Base-by-base conservation (phyloP, 2,888 invertebrate species). In the Anthophora plumipes region DNA sequence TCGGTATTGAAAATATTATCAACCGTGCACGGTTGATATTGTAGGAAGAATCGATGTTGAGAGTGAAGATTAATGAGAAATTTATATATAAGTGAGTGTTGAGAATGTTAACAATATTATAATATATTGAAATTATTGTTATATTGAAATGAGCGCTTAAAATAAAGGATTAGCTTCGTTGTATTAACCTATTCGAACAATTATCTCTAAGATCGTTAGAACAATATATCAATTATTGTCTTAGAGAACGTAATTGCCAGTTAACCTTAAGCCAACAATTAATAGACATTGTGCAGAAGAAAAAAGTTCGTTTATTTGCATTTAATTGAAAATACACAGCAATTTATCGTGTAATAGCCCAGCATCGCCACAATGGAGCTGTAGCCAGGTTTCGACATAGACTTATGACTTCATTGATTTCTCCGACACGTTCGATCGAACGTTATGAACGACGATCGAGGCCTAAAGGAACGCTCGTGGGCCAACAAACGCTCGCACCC, bases 401-500 rank as follows among this genome's bases (percentile, higher is more conserved):
- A 72, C 43, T 52, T 60, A 71, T 12, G n/a, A 25, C 52, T 71
- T 76, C 31, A 48, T 74, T 39, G 25, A 41, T 55, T 61, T 41
- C 46, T 25, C 17, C n/a, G 54, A 41, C 17, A 54, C 39, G 22
- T 66, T 46, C 46, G 50, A 20, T 37, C 25, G 60, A 41, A 7
- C 4, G 25, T 43, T 46, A 54, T 46, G 37, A 74, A 54, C 59
- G 39, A 66, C 54, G 61, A 46, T 46, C 39, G 41, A 12, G 54
- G n/a, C 12, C 17, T 0, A 25, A 55, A 46, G 48, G 66, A 64
- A 60, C 7, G 52, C 54, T 77, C n/a, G 52, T 41, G 52, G 72
- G 68, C 60, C 60, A 73, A 61, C 63, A 41, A 69, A 77, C 39
- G 46, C 59, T 60, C 43, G 31, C 31, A 31, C 31, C 71, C 63